phyloP scores from a whole-genome alignment of 1,140 invertebrate species.

The Araneus ventricosus region DNA sequence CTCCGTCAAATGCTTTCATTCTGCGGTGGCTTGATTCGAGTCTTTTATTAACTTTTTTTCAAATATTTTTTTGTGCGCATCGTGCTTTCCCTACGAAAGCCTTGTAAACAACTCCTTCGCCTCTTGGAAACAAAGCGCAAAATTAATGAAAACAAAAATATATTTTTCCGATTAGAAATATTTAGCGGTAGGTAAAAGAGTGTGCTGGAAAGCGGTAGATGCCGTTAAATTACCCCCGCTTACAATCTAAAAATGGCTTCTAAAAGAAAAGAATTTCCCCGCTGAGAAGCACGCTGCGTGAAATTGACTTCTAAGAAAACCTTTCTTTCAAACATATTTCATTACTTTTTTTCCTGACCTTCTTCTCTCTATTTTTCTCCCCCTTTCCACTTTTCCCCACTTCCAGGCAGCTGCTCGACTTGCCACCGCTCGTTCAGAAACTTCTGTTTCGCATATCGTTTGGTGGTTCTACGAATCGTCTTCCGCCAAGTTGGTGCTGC shows the following conservation, averaged over 20 bases:
- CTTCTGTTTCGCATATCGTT: slow-evolving; percentile 56
- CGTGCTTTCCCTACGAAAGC: background rate
- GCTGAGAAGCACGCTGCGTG: slow-evolving; percentile 56
- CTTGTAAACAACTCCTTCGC: background rate
- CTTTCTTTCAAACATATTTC: slow-evolving; percentile 75
- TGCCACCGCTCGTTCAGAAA: slow-evolving; percentile 62
- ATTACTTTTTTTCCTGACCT: slow-evolving; percentile 64
- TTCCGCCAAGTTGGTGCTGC: slow-evolving; percentile 52
- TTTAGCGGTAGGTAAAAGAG: slow-evolving; percentile 70
- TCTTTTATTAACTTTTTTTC: background rate
- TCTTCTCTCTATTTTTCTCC: background rate
- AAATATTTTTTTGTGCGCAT: background rate
- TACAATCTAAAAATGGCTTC: slow-evolving; percentile 68
- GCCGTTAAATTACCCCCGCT: slow-evolving; percentile 72
- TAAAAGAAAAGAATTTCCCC: slow-evolving; percentile 61
- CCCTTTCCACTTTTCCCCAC: background rate
- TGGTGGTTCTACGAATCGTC: slow-evolving; percentile 39
- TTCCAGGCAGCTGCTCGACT: slow-evolving; percentile 59
- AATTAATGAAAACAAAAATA: background rate
- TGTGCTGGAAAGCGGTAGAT: background rate
- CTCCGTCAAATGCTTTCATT: background rate
- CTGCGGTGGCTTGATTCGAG: background rate
- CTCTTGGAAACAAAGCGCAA: background rate
- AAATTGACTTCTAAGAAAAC: slow-evolving; percentile 75
- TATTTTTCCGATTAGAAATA: slow-evolving; percentile 69